Conservation (phyloP, 2,113 vertebrate species). For the Helogale parvula region DNA sequence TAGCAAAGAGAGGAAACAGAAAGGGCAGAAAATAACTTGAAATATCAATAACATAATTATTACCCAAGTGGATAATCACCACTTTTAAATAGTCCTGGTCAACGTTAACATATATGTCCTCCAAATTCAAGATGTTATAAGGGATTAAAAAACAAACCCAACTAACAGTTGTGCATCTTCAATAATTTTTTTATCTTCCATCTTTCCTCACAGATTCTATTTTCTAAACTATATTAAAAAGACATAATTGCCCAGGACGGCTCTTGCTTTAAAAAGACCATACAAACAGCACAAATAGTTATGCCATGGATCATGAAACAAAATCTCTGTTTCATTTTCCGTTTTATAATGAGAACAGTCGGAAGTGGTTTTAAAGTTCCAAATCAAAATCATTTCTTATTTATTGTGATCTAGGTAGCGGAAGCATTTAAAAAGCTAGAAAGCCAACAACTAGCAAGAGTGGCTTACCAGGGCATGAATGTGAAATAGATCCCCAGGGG, state of each 20-base stretch:
- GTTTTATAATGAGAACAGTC: constrained; percentile 44
- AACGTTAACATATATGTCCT: background rate
- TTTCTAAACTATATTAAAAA: constrained; percentile 34
- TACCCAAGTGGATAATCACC: background rate
- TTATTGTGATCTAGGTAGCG: constrained; percentile 19
- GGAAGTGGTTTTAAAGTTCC: constrained; percentile 34
- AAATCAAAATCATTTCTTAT: constrained; percentile 49
- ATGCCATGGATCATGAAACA: background rate
- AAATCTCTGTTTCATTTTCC: constrained; percentile 21
- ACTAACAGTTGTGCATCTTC: background rate
- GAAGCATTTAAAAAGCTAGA: constrained; percentile 40
- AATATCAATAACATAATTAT: background rate
- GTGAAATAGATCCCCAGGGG: constrained; percentile 41
- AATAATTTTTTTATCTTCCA: background rate
- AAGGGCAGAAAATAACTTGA: background rate
- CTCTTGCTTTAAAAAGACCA: background rate
- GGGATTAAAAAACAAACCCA: background rate
- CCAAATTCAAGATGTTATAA: background rate
- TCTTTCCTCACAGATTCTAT: constrained; percentile 25
- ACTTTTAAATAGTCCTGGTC: background rate
- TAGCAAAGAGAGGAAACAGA: background rate
- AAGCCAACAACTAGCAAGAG: constrained; percentile 36
- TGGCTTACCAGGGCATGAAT: constrained; percentile 56
- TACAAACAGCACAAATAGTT: background rate
- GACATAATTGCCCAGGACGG: background rate